Evolutionary conservation across 2,888 invertebrate genomes (phyloP), one percentile per base, ranked within the genome.

Genomic region (Deroplatys truncata): DNA sequence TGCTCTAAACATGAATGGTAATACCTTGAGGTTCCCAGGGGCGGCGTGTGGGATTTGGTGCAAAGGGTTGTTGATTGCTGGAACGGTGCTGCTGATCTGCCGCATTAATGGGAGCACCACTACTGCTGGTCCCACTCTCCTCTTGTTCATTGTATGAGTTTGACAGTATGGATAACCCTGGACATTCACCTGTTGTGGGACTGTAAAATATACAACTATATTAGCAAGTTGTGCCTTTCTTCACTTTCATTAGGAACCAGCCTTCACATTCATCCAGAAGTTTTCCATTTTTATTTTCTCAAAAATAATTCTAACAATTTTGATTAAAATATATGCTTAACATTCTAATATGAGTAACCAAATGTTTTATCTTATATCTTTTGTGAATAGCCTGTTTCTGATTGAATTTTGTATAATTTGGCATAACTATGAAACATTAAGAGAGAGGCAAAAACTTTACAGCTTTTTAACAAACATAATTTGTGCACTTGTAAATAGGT

Each of bases 101-200:
- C 84, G 85, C 85, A 15, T 43, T 85, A 29, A 10, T 13, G 28
- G 83, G 28, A 10, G 72, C 9, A 28, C 29, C 56, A n/a, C 85
- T 85, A 13, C 31, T 85, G 72, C 84, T 88, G 2, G 56, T 13
- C 5, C 16, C 56, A 16, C 56, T 72, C n/a, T 85, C 89, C 43
- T 89, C 85, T 28, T 29, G 85, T 31, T 86, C 86, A 90, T 89
- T 83, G 82, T 90, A 84, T 85, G 91, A 20, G 91, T 87, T 90
- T 91, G 90, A 92, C 92, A 86, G 28, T n/a, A 88, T 91, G 91
- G 49, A 91, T 88, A 91, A 90, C 91, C 88, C 92, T 28, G 93
- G 92, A 91, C 95, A 95, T 91, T 94, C 95, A 10, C 93, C 94
- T 88, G 94, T 93, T 91, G 94, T 95, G 1, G 95, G 94, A 90